phyloP scores from a whole-genome alignment of 2,113 vertebrate genomes.

The Mirounga angustirostris region DNA sequence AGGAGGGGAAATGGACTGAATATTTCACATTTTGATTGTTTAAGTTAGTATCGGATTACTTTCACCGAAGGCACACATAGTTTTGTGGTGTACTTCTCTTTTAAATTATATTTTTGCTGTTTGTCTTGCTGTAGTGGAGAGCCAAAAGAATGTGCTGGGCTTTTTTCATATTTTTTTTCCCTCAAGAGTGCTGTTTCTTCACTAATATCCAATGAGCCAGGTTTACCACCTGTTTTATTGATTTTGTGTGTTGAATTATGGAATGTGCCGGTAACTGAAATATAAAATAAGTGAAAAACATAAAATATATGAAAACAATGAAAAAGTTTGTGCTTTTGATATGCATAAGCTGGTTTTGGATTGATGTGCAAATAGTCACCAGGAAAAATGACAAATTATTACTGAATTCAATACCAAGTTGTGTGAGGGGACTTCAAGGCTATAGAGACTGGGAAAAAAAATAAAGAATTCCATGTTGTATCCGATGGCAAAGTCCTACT shows the following conservation, averaged over 20 bases:
- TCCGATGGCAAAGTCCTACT: background rate
- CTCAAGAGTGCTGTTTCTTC: background rate
- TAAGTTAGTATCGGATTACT: background rate
- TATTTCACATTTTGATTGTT: background rate
- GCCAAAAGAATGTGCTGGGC: background rate
- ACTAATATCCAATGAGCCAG: background rate
- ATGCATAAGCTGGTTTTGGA: background rate
- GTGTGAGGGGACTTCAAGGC: background rate
- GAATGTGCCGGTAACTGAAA: background rate
- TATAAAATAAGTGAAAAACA: background rate
- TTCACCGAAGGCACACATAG: background rate
- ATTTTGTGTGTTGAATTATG: background rate
- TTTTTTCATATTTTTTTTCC: background rate
- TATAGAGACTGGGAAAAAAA: background rate
- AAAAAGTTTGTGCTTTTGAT: background rate
- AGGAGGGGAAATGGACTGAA: background rate
- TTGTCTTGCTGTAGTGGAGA: background rate
- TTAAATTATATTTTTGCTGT: background rate
- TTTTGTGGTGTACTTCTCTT: background rate
- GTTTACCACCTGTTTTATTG: background rate
- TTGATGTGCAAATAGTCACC: background rate
- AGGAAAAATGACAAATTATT: background rate
- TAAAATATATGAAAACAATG: background rate
- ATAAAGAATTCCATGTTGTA: background rate
- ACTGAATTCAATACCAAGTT: background rate